Evolutionary conservation across 2,797 vertebrate species (phyloP).

Genomic region (Cottoperca gobio): DNA sequence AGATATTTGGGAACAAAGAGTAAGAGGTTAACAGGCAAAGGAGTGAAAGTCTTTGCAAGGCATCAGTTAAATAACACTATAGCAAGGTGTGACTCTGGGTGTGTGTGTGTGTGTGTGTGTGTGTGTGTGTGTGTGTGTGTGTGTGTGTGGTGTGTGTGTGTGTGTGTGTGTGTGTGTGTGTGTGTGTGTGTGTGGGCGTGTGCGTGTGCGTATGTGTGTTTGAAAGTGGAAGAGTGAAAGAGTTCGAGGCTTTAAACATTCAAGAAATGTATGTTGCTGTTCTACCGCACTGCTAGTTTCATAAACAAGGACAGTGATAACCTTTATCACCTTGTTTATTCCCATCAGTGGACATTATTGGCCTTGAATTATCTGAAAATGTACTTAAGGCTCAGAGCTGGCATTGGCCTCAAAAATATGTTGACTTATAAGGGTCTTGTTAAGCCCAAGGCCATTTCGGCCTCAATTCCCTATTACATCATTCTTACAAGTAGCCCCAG

Average conservation of each 20-base stretch:
- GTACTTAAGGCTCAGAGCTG: not conserved
- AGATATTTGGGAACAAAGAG: conserved; percentile 15
- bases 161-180: not conserved
- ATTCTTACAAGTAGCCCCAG: conserved; percentile 7
- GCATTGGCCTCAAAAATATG: not conserved
- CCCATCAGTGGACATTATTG: conserved; percentile 2
- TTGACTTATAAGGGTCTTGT: not conserved
- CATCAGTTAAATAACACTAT: conserved; percentile 6
- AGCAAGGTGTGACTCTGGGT: not conserved
- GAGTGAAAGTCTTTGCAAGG: not conserved
- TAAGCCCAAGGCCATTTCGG: not conserved
- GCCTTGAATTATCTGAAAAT: not conserved
- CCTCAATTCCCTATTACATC: conserved; percentile 11
- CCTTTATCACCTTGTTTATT: conserved; percentile 2
- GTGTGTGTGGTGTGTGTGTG: too few species aligned
- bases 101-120: not conserved
- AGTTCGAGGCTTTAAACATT: conserved; percentile 6
- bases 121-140: too few species aligned
- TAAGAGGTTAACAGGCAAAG: conserved; percentile 24
- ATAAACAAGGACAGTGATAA: not conserved
- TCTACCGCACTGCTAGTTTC: not conserved
- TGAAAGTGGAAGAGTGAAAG: not conserved
- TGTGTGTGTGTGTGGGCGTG: not conserved
- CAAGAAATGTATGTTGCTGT: not conserved
- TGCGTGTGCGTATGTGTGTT: too few species aligned